Conservation (phyloP, 1,140 invertebrate genomes). For the Pissodes strobi region DNA sequence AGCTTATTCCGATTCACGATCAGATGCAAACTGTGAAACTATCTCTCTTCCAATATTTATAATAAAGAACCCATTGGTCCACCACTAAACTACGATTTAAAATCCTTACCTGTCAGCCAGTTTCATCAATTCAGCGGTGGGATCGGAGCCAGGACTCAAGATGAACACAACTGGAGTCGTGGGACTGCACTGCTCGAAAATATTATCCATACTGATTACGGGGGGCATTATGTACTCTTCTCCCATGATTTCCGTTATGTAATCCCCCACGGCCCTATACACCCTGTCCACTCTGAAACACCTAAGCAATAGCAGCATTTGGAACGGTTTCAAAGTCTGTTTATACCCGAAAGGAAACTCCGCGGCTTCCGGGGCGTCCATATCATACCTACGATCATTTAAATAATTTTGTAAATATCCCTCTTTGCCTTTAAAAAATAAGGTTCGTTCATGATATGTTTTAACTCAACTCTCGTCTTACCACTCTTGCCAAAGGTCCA, state of each 20-base stretch:
- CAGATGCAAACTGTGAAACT: no score
- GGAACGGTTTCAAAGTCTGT: constrained; percentile 67
- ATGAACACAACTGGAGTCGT: constrained; percentile 85
- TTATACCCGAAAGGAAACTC: constrained; percentile 73
- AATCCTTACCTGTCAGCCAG: constrained; percentile 66
- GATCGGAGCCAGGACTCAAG: constrained; percentile 85
- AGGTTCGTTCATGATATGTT: not conserved
- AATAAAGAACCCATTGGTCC: no score
- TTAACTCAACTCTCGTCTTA: no score
- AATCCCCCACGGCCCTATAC: constrained; percentile 78
- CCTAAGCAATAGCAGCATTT: constrained; percentile 78
- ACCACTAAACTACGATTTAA: not conserved
- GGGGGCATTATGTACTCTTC: constrained; percentile 85
- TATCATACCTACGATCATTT: constrained; percentile 74
- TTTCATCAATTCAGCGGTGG: constrained; percentile 86
- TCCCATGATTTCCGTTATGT: constrained; percentile 79
- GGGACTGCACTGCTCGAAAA: constrained; percentile 80
- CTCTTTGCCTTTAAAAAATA: not conserved
- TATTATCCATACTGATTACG: constrained; percentile 77
- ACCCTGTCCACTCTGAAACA: constrained; percentile 87
- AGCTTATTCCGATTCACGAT: no score
- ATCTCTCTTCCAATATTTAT: no score
- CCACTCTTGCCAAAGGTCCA: constrained; percentile 78
- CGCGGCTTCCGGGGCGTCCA: constrained; percentile 73
- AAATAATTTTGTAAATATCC: not conserved